Conservation (phyloP, 30 jellyfish, hydroid and myxozoan genomes). For the Hydractinia echinata region DNA sequence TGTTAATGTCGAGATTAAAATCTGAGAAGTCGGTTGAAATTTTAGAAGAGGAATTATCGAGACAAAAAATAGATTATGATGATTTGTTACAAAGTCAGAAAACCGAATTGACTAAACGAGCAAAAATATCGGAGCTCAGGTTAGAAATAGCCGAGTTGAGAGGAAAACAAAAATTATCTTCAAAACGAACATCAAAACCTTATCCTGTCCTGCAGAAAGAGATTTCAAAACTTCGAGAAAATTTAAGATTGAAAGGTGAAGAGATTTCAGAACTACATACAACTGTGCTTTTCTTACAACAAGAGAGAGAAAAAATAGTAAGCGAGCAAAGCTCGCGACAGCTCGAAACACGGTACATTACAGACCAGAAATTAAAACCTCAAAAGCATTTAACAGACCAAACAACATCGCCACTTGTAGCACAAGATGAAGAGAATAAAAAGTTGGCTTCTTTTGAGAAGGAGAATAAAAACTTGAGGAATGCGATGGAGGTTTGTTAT, state of each 20-base stretch:
- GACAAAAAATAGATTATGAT: not conserved
- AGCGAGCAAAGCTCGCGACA: not conserved
- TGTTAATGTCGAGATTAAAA: not conserved
- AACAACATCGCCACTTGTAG: not conserved
- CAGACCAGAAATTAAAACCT: slow-evolving; percentile 1
- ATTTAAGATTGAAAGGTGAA: not conserved
- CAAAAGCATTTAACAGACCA: not conserved
- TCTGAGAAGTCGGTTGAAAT: not conserved
- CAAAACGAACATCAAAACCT: not conserved
- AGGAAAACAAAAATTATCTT: not conserved
- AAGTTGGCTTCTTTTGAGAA: not conserved
- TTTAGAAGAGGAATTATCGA: not conserved
- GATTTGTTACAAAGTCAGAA: not conserved
- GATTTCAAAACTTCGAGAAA: slow-evolving; percentile 12
- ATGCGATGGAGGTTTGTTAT: too few species aligned
- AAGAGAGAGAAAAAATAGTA: slow-evolving; percentile 12
- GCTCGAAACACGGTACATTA: too few species aligned
- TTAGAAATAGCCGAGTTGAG: not conserved
- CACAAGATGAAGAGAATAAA: not conserved
- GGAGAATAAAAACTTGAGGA: not conserved
- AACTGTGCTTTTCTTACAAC: slow-evolving; percentile 25
- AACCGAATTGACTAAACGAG: not conserved
- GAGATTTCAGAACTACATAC: slow-evolving; percentile 22
- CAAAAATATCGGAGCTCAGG: not conserved
- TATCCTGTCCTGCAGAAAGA: not conserved